phyloP scores from a whole-genome alignment of 2,113 vertebrate species.

The Leucopsar rothschildi region DNA sequence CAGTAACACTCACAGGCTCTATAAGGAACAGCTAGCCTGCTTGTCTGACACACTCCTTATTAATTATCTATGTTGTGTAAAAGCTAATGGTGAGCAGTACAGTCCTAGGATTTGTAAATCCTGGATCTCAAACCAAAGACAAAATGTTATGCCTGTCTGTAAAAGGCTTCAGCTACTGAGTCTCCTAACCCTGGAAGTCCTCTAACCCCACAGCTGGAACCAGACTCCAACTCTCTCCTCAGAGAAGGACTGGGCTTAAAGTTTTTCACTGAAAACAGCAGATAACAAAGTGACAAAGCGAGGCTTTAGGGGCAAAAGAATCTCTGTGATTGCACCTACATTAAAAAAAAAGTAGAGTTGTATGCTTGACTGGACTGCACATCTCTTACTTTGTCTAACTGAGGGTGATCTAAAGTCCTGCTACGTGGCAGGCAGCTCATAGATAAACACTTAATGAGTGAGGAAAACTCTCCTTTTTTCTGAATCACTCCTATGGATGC shows the following conservation, averaged over 20 bases:
- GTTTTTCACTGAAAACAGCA: not conserved
- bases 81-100: not conserved
- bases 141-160: too few relatives aligned
- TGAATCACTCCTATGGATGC: not conserved
- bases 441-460: not conserved
- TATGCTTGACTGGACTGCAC: not conserved
- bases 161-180: not conserved
- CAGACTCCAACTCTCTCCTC: not conserved
- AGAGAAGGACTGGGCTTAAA: not conserved
- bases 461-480: not conserved
- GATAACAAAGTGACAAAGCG: accelerated
- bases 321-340: too few relatives aligned
- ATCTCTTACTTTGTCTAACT: not conserved
- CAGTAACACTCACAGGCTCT: not conserved
- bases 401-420: not conserved
- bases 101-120: not conserved
- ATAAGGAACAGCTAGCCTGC: not conserved
- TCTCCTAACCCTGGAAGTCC: not conserved
- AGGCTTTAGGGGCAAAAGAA: not conserved
- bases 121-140: not conserved
- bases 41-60: not conserved
- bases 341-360: not conserved
- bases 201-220: not conserved
- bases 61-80: not conserved
- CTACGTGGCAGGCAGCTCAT: not conserved